phyloP scores from a whole-genome alignment of 2,797 vertebrate genomes.

The Eulemur coronatus region DNA sequence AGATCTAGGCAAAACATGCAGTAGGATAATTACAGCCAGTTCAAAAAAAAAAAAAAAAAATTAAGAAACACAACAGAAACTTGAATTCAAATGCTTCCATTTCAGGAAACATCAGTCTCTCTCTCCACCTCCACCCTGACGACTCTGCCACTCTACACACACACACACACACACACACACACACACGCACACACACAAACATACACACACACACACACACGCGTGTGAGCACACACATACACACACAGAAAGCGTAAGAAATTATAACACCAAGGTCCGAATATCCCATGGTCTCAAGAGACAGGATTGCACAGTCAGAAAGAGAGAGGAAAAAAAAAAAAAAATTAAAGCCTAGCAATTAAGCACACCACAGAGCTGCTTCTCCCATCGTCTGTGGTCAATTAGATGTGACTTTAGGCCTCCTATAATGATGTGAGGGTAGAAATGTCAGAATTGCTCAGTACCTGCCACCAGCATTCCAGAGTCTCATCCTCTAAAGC shows the following conservation, averaged over 20 bases:
- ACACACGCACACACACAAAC: neutral
- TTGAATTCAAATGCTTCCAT: constrained; percentile 52
- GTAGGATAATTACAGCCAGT: constrained; percentile 41
- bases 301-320: neutral
- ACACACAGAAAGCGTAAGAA: neutral
- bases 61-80: neutral
- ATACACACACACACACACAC: neutral
- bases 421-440: neutral
- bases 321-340: neutral
- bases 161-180: neutral
- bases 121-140: neutral
- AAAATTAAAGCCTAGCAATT: neutral
- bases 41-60: neutral
- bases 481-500: neutral
- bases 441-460: neutral
- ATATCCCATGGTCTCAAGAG: neutral
- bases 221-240: too few species aligned
- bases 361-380: neutral
- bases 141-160: neutral
- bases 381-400: neutral
- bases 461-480: neutral
- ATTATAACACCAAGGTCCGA: neutral
- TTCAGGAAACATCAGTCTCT: constrained; percentile 33
- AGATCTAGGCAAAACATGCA: constrained; percentile 50
- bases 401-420: neutral